Evolutionary conservation across 2,113 vertebrate species (phyloP).

Genomic region (Saccopteryx bilineata): DNA sequence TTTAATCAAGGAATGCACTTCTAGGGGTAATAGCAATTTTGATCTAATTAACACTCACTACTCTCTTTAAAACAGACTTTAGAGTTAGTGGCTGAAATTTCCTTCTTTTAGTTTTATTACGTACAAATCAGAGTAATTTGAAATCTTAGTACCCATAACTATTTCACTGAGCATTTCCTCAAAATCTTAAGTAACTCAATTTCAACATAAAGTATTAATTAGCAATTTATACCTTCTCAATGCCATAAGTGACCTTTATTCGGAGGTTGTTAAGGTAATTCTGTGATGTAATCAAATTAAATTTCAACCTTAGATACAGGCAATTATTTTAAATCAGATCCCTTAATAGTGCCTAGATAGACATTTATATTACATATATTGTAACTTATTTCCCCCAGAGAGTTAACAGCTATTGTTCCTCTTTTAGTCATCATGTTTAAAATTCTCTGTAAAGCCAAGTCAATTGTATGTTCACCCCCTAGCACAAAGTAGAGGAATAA

Average conservation of each 20-base stretch:
- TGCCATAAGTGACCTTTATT: constrained; percentile 78
- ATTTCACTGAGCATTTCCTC: constrained; percentile 74
- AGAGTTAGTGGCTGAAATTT: constrained; percentile 68
- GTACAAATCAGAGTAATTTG: constrained; percentile 77
- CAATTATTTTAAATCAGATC: constrained; percentile 69
- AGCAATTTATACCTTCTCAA: constrained; percentile 74
- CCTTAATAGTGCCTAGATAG: constrained; percentile 63
- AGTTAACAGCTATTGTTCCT: constrained; percentile 60
- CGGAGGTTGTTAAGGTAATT: constrained; percentile 74
- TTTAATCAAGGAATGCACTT: constrained; percentile 70
- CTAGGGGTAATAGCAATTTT: constrained; percentile 65
- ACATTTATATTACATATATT: constrained; percentile 33
- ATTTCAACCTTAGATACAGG: constrained; percentile 60
- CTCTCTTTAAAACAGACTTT: constrained; percentile 62
- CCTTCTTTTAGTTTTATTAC: constrained; percentile 67
- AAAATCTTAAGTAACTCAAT: constrained; percentile 80
- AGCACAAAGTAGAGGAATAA: background rate
- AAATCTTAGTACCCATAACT: constrained; percentile 71
- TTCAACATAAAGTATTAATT: constrained; percentile 80
- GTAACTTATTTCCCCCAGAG: constrained; percentile 60
- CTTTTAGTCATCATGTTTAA: background rate
- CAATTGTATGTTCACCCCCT: background rate
- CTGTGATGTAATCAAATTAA: constrained; percentile 79
- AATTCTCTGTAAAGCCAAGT: constrained; percentile 36
- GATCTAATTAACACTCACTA: constrained; percentile 58